phyloP scores from a whole-genome alignment of 2,113 vertebrate species.

The Mastomys coucha region DNA sequence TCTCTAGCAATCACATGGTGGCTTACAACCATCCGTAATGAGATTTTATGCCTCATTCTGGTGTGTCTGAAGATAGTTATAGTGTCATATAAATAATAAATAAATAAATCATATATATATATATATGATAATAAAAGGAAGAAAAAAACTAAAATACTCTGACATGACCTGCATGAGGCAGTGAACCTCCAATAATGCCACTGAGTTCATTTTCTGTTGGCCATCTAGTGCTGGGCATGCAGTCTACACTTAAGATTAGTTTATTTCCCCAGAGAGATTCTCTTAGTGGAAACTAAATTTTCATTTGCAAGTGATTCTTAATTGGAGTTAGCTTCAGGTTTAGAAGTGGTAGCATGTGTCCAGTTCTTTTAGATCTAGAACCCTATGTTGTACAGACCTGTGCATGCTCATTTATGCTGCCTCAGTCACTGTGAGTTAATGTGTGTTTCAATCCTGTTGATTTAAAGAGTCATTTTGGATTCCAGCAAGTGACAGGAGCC shows the following conservation, averaged over 20 bases:
- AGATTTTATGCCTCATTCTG: too few relatives aligned
- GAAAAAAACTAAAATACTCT: too few relatives aligned
- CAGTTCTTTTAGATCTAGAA: neutral
- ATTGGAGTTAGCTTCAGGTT: neutral
- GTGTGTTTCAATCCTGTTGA: neutral
- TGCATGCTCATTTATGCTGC: neutral
- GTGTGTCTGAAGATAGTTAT: too few relatives aligned
- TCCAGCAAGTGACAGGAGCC: too few relatives aligned
- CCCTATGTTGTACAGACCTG: neutral
- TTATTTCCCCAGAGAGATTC: neutral
- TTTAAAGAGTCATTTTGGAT: neutral
- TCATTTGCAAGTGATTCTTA: neutral
- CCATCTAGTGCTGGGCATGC: neutral
- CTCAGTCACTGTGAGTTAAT: neutral
- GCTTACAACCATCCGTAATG: too few relatives aligned
- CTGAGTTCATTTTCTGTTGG: neutral
- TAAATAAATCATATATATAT: too few relatives aligned
- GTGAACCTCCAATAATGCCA: neutral
- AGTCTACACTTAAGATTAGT: neutral
- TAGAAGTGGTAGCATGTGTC: neutral
- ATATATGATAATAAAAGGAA: too few relatives aligned
- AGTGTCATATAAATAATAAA: too few relatives aligned
- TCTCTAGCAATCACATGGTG: too few relatives aligned
- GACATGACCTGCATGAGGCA: neutral
- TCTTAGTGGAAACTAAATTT: neutral